Percentiles rank a stretch among this genome's conserved stretches.
Evolutionary conservation across 2,797 vertebrate species (phyloP).

Genomic region (Heteromormyrus szaboi): DNA sequence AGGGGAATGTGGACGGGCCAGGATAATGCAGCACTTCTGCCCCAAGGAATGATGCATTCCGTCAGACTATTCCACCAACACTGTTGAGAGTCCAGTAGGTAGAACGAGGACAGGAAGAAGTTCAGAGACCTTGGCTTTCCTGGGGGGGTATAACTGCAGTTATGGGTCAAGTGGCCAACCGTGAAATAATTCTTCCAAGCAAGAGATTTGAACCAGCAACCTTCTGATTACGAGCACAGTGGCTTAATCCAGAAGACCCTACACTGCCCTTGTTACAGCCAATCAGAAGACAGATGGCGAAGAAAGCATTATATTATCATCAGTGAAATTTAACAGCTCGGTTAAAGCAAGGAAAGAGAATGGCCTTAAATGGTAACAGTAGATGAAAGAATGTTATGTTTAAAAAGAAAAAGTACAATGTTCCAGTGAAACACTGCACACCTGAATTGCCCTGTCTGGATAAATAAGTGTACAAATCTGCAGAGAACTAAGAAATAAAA

Average conservation of each 20-base stretch:
- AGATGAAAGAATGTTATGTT: background rate
- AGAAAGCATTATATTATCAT: constrained; percentile 32
- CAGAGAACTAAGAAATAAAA: background rate
- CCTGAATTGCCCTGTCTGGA: background rate
- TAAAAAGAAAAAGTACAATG: background rate
- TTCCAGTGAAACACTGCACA: background rate
- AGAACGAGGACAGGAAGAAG: background rate
- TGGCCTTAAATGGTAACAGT: background rate
- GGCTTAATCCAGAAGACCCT: background rate
- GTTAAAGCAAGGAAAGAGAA: background rate
- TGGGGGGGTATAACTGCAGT: background rate
- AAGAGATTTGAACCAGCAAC: background rate
- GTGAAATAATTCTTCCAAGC: background rate
- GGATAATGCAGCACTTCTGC: background rate
- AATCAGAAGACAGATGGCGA: background rate
- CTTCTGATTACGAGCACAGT: background rate
- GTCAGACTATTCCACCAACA: background rate
- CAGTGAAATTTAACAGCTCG: background rate
- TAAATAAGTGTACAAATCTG: background rate
- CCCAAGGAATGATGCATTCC: background rate
- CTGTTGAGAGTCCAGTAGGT: background rate
- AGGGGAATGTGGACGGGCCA: constrained; percentile 26
- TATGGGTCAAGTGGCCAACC: background rate
- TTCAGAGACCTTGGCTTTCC: background rate
- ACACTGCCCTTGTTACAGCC: background rate